Percentiles rank a stretch among this genome's conserved stretches.
phyloP scores from a whole-genome alignment of 2,113 vertebrate genomes.

The Phrynosoma platyrhinos region DNA sequence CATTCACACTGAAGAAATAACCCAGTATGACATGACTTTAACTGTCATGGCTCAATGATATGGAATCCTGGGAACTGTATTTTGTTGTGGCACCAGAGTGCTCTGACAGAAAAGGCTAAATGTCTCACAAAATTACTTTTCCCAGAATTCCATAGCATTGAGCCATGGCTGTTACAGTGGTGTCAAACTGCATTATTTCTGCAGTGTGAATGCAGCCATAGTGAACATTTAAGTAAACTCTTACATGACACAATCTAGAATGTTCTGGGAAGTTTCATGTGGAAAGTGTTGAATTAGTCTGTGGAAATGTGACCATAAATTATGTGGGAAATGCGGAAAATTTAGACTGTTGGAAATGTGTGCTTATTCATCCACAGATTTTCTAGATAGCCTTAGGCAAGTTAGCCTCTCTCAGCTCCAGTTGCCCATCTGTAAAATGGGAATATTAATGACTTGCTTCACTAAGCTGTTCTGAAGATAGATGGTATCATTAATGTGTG shows the following conservation, averaged over 20 bases:
- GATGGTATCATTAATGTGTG: constrained; percentile 8
- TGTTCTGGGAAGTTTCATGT: neutral
- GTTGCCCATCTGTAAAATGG: constrained; percentile 12
- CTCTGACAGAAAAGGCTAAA: no score
- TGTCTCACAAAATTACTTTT: no score
- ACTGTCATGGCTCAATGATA: no score
- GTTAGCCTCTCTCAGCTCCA: neutral
- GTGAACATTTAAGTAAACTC: neutral
- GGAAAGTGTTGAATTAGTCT: neutral
- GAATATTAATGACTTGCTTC: neutral
- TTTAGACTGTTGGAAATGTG: neutral
- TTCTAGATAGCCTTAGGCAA: neutral
- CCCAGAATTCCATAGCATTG: no score
- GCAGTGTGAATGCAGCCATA: no score
- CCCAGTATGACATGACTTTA: no score
- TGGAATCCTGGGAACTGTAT: no score
- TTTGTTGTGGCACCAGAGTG: no score
- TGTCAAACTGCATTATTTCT: no score
- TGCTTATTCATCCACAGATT: neutral
- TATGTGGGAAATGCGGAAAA: neutral
- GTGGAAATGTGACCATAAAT: no score
- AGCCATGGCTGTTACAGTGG: no score
- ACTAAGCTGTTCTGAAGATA: neutral
- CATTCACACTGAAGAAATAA: no score
- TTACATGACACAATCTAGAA: neutral